Conservation (phyloP, 2,113 vertebrate genomes). For the Struthidea cinerea region DNA sequence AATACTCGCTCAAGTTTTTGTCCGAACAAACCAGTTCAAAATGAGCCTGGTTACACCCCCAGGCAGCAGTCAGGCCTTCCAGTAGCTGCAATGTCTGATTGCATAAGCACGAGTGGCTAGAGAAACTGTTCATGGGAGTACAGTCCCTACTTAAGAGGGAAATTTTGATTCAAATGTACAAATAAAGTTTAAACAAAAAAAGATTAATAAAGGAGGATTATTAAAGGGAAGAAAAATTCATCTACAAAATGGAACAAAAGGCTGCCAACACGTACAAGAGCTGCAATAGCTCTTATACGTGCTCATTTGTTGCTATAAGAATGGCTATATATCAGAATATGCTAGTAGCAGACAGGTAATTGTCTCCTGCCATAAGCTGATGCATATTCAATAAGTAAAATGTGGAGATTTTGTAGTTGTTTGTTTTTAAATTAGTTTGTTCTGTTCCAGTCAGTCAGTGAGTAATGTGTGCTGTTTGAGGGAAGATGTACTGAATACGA, state of each 20-base stretch:
- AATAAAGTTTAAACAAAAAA: not conserved
- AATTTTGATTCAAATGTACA: not conserved
- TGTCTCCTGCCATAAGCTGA: not conserved
- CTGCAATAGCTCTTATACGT: not conserved
- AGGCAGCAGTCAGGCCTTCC: not conserved
- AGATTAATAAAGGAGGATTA: not conserved
- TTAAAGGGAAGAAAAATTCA: not conserved
- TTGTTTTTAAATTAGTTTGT: not conserved
- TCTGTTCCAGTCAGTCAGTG: not conserved
- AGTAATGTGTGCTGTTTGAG: not conserved
- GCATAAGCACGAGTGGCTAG: not conserved
- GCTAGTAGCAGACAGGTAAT: not conserved
- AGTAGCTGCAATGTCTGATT: not conserved
- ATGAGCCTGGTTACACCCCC: not conserved
- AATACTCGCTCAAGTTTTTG: not conserved
- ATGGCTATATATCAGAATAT: not conserved
- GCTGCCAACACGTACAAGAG: rapidly evolving
- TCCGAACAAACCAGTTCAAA: not conserved
- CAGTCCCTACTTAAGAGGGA: not conserved
- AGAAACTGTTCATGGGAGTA: not conserved
- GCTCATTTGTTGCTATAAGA: not conserved
- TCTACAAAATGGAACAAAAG: not conserved
- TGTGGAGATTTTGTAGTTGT: not conserved
- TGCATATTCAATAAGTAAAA: not conserved
- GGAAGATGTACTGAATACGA: not conserved